Evolutionary conservation across 2,113 vertebrate genomes (phyloP), one percentile per base, ranked within the genome.

Genomic region (Hyaena hyaena): DNA sequence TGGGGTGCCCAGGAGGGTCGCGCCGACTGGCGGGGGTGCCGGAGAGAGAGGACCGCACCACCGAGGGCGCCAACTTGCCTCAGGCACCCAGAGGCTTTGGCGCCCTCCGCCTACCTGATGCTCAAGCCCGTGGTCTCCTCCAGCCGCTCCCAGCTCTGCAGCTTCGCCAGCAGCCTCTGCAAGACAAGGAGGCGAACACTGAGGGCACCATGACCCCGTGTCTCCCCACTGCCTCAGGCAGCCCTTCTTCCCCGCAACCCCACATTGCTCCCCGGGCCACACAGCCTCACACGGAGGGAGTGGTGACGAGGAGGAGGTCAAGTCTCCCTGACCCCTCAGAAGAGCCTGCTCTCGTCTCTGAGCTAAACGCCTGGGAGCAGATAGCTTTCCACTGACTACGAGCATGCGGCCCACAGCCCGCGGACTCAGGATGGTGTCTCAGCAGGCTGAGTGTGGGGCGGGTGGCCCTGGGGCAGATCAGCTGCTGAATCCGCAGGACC

Each of bases 101-200:
- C 5, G 0, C 33, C 50, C 53, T 92, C 77, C 58, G 90, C 98
- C 58, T 98, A 99, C 99, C 99, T 99, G 98, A 99, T 99, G 97
- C 99, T 99, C 95, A 99, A 98, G 94, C 99, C 99, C 53, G 99
- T 99, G 61, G 97, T 99, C 93, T 99, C 99, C 10, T 99, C 99
- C 95, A 99, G 97, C 71, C 98, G 99, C 97, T 99, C 99, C 99
- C 99, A 99, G 96, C 98, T 98, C 91, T 99, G 99, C 66, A 99
- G 97, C 96, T 99, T 99, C 76, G 98, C 98, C 68, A 98, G 92
- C 85, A 99, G 97, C 98, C 98, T 99, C 99, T 99, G 90, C 61
- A 98, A 97, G 93, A 95, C 33, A 95, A 65, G 6, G 61, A 96
- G 65, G 94, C 50, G 31, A 58, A 1, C 12, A 21, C 1, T 35